Evolutionary conservation across 2,113 vertebrate genomes (phyloP).

Genomic region (Oncorhynchus mykiss): DNA sequence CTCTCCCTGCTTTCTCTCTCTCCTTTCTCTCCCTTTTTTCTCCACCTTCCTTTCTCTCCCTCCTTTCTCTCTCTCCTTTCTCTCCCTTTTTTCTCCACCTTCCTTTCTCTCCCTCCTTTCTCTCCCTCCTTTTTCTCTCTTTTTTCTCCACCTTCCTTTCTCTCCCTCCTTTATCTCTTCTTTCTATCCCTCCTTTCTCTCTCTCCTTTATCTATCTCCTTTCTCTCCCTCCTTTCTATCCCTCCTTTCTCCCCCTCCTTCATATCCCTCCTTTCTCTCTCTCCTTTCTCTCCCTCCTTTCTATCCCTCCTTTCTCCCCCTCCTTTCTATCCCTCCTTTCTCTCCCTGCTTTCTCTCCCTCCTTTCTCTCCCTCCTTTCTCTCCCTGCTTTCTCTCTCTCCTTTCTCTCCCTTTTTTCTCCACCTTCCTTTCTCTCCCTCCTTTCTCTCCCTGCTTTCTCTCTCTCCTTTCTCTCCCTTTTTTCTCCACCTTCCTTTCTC

Average conservation of each 20-base stretch:
- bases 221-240: slow-evolving; percentile 16
- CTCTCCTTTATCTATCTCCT: no score
- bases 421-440: no score
- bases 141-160: neutral
- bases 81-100: neutral
- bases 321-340: slow-evolving; percentile 6
- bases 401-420: no score
- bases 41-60: neutral
- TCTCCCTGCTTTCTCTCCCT: slow-evolving; percentile 3
- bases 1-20: slow-evolving; percentile 1
- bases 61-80: neutral
- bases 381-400: slow-evolving; percentile 1
- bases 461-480: no score
- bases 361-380: slow-evolving; percentile 37
- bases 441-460: slow-evolving; percentile 15
- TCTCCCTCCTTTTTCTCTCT: neutral
- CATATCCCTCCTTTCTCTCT: neutral
- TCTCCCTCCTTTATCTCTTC: neutral
- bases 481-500: neutral
- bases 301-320: slow-evolving; percentile 44
- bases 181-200: slow-evolving; percentile 41
- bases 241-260: neutral
- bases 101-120: slow-evolving; percentile 37
- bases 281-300: slow-evolving; percentile 1
- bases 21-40: no score